Evolutionary conservation across 2,113 vertebrate species (phyloP).

Genomic region (Puntigrus tetrazona): DNA sequence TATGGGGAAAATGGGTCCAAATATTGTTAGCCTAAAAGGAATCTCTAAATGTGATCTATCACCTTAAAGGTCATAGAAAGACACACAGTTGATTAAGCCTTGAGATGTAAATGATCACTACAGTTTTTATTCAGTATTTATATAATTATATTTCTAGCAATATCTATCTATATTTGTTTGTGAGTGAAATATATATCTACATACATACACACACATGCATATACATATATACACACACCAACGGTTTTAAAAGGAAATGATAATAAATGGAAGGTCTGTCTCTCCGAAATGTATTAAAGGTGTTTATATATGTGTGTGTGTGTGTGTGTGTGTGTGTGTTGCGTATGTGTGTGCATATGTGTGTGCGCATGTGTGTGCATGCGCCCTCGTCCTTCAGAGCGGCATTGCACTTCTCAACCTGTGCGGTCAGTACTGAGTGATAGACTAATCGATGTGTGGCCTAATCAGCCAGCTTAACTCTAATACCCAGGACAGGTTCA

Average conservation of each 20-base stretch:
- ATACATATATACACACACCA: not conserved
- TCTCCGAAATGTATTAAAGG: not conserved
- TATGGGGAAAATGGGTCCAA: conserved; percentile 6
- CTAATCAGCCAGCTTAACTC: conserved; percentile 80
- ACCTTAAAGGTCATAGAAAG: conserved; percentile 51
- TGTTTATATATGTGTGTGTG: not conserved
- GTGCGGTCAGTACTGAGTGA: conserved; percentile 68
- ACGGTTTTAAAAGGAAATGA: not conserved
- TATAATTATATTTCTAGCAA: too few species aligned
- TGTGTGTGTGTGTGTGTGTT: not conserved
- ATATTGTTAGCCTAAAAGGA: conserved; percentile 9
- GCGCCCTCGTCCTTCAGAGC: conserved; percentile 47
- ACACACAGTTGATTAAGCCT: conserved; percentile 37
- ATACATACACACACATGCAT: too few species aligned
- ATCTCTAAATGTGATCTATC: conserved; percentile 33
- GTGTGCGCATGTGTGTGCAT: not conserved
- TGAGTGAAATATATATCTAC: not conserved
- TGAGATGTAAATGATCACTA: not conserved
- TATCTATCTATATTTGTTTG: too few species aligned
- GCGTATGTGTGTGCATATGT: not conserved
- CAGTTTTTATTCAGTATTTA: not conserved
- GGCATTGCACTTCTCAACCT: conserved; percentile 47
- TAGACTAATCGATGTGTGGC: conserved; percentile 75
- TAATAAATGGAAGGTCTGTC: conserved; percentile 6
- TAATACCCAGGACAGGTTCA: conserved; percentile 79